Conservation (phyloP, 30 jellyfish, hydroid and myxozoan species). For the Cassiopea xamachana region DNA sequence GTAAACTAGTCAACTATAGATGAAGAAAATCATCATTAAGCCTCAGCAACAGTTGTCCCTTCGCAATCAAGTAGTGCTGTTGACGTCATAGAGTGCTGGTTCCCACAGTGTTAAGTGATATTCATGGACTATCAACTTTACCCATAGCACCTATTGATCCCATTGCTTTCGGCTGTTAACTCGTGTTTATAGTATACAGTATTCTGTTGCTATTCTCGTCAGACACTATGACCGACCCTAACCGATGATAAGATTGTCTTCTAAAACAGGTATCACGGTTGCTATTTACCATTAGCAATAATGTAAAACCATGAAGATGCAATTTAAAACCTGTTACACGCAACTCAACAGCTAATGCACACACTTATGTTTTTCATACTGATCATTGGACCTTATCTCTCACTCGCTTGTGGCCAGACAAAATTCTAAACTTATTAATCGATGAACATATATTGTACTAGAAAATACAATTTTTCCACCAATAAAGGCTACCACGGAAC, state of each 20-base stretch:
- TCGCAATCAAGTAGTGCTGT: too few relatives aligned
- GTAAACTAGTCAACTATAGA: too few relatives aligned
- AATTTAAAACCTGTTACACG: background rate
- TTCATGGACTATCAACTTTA: background rate
- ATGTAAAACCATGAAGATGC: conserved; percentile 16
- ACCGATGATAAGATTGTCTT: background rate
- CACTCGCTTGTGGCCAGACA: background rate
- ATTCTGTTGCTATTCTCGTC: background rate
- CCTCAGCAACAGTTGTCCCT: too few relatives aligned
- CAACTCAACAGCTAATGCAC: background rate
- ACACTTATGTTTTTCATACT: background rate
- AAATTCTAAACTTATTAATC: background rate
- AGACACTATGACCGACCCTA: background rate
- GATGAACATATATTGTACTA: background rate
- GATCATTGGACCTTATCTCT: conserved; percentile 9
- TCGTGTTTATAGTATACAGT: background rate
- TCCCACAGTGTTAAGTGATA: background rate
- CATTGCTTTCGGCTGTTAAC: background rate
- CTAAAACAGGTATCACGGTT: conserved; percentile 4
- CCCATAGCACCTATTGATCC: background rate
- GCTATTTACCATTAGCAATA: background rate
- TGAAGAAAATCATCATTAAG: too few relatives aligned
- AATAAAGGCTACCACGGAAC: background rate
- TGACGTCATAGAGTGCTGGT: too few relatives aligned
- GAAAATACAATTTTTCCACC: background rate